phyloP scores from a whole-genome alignment of 2,888 invertebrate genomes.

The Acrobasis repandana region DNA sequence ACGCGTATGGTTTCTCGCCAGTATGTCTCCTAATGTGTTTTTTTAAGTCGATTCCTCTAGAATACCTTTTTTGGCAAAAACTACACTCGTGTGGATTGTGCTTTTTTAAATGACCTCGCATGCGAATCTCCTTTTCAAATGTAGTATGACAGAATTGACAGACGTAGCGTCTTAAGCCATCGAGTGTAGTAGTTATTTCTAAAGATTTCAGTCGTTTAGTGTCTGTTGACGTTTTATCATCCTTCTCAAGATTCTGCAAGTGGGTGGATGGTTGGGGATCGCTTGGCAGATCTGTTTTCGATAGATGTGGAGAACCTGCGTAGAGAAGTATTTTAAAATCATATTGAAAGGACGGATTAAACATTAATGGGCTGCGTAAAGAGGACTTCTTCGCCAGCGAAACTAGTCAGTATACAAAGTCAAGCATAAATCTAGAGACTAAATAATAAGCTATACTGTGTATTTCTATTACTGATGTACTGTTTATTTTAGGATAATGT shows the following conservation, averaged over 20 bases:
- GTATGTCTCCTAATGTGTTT: slow-evolving; percentile 11
- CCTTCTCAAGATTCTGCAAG: not conserved
- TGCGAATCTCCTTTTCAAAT: slow-evolving; percentile 1
- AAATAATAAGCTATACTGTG: too few relatives aligned
- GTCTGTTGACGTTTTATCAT: not conserved
- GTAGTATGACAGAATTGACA: slow-evolving; percentile 3
- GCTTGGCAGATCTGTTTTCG: not conserved
- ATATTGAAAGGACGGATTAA: not conserved
- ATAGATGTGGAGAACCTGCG: not conserved
- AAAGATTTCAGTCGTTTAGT: slow-evolving; percentile 4
- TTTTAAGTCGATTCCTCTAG: not conserved
- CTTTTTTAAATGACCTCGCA: slow-evolving; percentile 11
- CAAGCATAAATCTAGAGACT: not conserved
- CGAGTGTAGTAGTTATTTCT: not conserved
- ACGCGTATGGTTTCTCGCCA: slow-evolving; percentile 10
- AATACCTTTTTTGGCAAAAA: slow-evolving; percentile 8
- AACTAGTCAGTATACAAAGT: not conserved
- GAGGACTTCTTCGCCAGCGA: not conserved
- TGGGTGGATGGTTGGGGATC: not conserved
- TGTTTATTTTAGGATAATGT: too few relatives aligned
- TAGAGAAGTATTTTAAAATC: not conserved
- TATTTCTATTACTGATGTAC: too few relatives aligned
- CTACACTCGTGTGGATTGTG: slow-evolving; percentile 9
- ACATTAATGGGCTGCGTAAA: too few relatives aligned
- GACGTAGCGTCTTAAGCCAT: not conserved